These are phyloP conservation scores for Venustoraphidia nigricollis DNA, from an alignment of 2,888 invertebrate species.

Conservation along the genomic window DNA sequence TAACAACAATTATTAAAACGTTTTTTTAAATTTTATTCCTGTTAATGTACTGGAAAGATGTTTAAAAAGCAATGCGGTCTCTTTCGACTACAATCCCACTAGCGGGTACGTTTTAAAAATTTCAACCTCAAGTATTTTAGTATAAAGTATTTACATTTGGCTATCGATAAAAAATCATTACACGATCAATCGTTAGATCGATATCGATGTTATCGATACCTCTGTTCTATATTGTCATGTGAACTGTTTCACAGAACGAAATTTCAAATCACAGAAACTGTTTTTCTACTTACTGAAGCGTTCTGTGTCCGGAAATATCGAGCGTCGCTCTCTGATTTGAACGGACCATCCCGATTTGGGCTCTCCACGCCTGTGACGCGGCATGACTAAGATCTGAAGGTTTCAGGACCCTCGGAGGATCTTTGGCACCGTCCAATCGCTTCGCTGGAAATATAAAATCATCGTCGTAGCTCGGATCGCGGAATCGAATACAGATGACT, in stretches of 20 bases:
- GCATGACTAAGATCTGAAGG: conserved; percentile 53
- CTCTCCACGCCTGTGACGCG: conserved; percentile 56
- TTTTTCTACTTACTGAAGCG: conserved; percentile 40
- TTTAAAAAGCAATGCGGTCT: no score
- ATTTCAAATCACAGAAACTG: conserved; percentile 6
- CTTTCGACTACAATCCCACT: no score
- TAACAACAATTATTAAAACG: background rate
- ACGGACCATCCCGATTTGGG: conserved; percentile 62
- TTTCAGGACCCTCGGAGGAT: conserved; percentile 63
- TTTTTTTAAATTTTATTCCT: no score
- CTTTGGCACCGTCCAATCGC: conserved; percentile 45
- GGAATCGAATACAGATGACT: conserved; percentile 51
- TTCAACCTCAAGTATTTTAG: no score
- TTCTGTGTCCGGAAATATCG: conserved; percentile 55
- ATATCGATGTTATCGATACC: no score
- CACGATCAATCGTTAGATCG: no score
- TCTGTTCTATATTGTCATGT: no score
- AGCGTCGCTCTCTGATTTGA: conserved; percentile 47
- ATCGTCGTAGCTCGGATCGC: conserved; percentile 62
- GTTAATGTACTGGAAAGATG: no score
- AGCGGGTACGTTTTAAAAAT: no score
- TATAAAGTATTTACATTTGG: no score
- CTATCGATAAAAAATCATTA: no score
- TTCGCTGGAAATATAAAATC: conserved; percentile 67
- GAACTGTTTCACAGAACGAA: background rate